Evolutionary conservation across 2,888 invertebrate species (phyloP).

Genomic region (Ommatoiulus sabulosus): DNA sequence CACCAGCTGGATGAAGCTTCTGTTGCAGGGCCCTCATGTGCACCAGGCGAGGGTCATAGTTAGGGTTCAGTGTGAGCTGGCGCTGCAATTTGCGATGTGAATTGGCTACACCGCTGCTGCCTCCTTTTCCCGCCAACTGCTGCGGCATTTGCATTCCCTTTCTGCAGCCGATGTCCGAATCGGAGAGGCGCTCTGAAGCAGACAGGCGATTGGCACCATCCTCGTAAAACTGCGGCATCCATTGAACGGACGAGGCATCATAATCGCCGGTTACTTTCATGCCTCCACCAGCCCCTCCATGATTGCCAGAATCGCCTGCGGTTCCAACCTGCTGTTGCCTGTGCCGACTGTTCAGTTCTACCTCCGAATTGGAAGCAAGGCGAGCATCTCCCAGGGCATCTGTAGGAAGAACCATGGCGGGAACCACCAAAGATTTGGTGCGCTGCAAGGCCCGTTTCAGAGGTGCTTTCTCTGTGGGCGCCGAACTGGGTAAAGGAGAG

Average conservation of each 20-base stretch:
- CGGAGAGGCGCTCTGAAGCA: slow-evolving; percentile 68
- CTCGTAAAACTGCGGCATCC: slow-evolving; percentile 47
- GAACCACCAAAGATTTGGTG: slow-evolving; percentile 47
- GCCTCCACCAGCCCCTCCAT: too few species aligned
- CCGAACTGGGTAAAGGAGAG: slow-evolving; percentile 44
- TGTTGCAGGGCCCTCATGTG: slow-evolving; percentile 62
- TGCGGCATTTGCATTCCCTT: slow-evolving; percentile 57
- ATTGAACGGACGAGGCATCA: background rate
- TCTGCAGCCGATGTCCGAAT: slow-evolving; percentile 60
- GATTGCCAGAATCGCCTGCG: too few species aligned
- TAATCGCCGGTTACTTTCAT: background rate
- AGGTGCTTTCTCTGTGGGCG: background rate
- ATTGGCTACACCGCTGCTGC: slow-evolving; percentile 70
- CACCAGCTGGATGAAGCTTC: slow-evolving; percentile 55
- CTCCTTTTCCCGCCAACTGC: slow-evolving; percentile 38
- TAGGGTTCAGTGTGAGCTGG: slow-evolving; percentile 85
- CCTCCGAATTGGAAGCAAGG: background rate
- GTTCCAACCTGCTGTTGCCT: background rate
- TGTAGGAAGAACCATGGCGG: background rate
- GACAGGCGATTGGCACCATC: slow-evolving; percentile 67
- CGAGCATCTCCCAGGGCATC: background rate
- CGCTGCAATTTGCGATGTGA: slow-evolving; percentile 83
- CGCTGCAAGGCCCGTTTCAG: background rate
- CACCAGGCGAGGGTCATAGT: slow-evolving; percentile 79
- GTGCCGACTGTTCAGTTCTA: background rate